Evolutionary conservation across 1,140 invertebrate species (phyloP), one percentile per base, ranked within the genome.

Genomic region (Piezodorus guildinii): DNA sequence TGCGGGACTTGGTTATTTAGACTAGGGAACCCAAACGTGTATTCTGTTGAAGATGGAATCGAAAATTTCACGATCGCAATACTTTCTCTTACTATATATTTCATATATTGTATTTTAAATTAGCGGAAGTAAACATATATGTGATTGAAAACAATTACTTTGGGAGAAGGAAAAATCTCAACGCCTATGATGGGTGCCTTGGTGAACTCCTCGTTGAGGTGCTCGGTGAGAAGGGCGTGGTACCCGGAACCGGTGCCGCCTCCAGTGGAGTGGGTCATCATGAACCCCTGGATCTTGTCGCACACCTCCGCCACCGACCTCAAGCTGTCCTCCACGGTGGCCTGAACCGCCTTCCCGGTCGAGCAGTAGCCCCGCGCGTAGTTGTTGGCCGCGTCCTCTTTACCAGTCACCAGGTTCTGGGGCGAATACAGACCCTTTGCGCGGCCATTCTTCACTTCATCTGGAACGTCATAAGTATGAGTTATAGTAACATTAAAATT

Each of bases 231-330:
- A 14, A 90, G 74, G 5, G 87, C 86, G 2, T 85, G 82, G 71
- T 90, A 90, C 0, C 88, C 88, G 15, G 87, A 90, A 2, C 86
- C 86, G 45, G 86, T 90, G 34, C 87, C 87, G 27, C 87, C 87
- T 19, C 87, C 87, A 69, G 88, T 89, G 43, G 83, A 85, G 73
- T 88, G 85, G 73, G 88, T 89, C n/a, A 90, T 77, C 39, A 91
- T 79, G 73, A 90, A 90, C 23, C 85, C 86, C 76, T 87, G 81
- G 3, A 77, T 34, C 78, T 74, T 51, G 78, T 81, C 77, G 67
- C 78, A 79, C 45, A 69, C 62, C 54, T 74, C 73, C 0, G 73
- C 64, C 4, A 74, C 62, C 64, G 70, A 71, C 19, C 73, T 69
- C 43, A 75, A 70, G 54, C 73, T 67, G 51, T 76, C 74, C 62